Percentiles rank a stretch among this genome's conserved stretches.
These are phyloP conservation scores for Gryon sp. DNA, from an alignment of 1,140 invertebrate species.

Conservation along the genomic window DNA sequence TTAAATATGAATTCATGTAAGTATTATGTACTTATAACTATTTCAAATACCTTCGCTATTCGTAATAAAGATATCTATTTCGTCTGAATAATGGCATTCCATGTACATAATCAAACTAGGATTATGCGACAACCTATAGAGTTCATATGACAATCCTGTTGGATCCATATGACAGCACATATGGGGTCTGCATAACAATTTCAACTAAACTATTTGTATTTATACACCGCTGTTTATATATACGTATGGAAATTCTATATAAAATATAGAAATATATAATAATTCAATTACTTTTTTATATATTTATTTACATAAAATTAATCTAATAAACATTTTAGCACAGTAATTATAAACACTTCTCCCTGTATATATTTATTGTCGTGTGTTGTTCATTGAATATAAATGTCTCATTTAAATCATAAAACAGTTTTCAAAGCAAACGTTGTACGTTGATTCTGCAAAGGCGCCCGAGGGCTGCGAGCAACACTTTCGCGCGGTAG, in stretches of 20 bases:
- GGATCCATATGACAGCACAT: slow-evolving; percentile 5
- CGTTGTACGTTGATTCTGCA: not conserved
- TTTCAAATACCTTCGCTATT: not conserved
- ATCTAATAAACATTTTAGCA: too few species aligned
- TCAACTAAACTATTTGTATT: slow-evolving; percentile 9
- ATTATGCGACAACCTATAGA: slow-evolving; percentile 15
- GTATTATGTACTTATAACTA: not conserved
- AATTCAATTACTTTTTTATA: too few species aligned
- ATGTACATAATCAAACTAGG: slow-evolving; percentile 23
- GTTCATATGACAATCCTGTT: slow-evolving; percentile 13
- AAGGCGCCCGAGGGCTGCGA: slow-evolving; percentile 10
- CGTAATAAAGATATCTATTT: slow-evolving; percentile 20
- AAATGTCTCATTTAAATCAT: slow-evolving; percentile 10
- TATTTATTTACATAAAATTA: too few species aligned
- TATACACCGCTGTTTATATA: too few species aligned
- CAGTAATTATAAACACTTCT: too few species aligned
- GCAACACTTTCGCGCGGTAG: slow-evolving; percentile 32
- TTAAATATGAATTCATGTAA: too few species aligned
- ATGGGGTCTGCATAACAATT: slow-evolving; percentile 14
- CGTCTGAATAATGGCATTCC: slow-evolving; percentile 1
- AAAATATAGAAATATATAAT: too few species aligned
- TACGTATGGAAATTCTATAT: too few species aligned
- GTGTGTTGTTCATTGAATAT: not conserved
- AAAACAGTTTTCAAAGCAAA: slow-evolving; percentile 31
- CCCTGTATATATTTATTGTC: too few species aligned